Base-by-base conservation (phyloP, 2,888 invertebrate species). In the Cynaeus angustus region DNA sequence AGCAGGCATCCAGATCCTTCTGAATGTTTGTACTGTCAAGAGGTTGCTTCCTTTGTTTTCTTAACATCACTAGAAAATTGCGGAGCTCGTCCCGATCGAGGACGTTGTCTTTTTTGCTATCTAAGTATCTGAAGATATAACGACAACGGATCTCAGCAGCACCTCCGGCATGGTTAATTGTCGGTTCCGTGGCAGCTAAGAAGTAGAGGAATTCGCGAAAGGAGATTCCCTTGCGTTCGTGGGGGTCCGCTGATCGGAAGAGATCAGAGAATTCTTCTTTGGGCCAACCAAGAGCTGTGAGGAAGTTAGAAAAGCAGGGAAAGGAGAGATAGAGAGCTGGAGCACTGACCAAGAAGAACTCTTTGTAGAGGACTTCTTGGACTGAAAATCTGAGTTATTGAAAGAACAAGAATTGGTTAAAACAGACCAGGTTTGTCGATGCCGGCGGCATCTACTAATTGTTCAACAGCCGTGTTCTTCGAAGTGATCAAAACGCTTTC, bases 141-240 rank as follows among this genome's bases (percentile, higher is more conserved):
- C 90, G 86, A 81, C 91, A 91, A 33, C 92, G 85, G 73, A 91
- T 86, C 81, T 92, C 92, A 0, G 91, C 92, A 0, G 90, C 86
- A 0, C 90, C 85, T 0, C 91, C 90, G 12, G 82, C 90, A 83
- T 92, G 92, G 50, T 87, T 88, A 0, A 91, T 91, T 37, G 79
- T 81, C 0, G 91, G 91, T 77, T 93, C 92, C 73, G 91, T 81
- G 0, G 90, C 89, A 0, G 91, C 91, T 26, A 89, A 75, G 79
- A 92, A 90, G 72, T 89, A 83, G 72, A 92, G 78, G 71, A 89
- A 82, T 77, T 91, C 90, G 53, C 85, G 77, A 77, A 87, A 90
- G 0, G 88, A 87, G 12, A 91, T 78, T 1, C 88, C 89, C 10
- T 86, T 85, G 58, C 88, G 84, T 3, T 84, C 82, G 0, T 83